A percentile compares a stretch with the other conserved stretches of the same genome.
Evolutionary conservation across 1,140 invertebrate species (phyloP).

Genomic region (Dysdera silvatica): DNA sequence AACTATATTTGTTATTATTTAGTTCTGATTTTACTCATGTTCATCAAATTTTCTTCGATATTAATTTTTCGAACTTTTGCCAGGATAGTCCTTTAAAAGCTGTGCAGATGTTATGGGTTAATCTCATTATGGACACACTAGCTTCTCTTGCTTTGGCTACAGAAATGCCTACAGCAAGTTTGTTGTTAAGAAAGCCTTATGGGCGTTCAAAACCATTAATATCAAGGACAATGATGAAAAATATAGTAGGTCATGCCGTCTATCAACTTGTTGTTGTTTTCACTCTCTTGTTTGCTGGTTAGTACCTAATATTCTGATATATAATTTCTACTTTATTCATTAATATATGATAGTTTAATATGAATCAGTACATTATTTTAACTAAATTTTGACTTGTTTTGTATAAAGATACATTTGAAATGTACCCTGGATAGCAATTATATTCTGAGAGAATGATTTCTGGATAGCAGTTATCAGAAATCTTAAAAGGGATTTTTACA

Average conservation of each 20-base stretch:
- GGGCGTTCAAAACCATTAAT: slow-evolving; percentile 97
- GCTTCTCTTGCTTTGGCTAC: slow-evolving; percentile 97
- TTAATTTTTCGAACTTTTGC: slow-evolving; percentile 22
- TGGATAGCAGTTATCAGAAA: too few species aligned
- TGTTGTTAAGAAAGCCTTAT: slow-evolving; percentile 91
- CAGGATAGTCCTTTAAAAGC: slow-evolving; percentile 63
- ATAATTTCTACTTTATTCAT: slow-evolving; percentile 31
- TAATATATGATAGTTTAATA: not conserved
- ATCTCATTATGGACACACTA: slow-evolving; percentile 99
- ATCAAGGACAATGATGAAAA: slow-evolving; percentile 98
- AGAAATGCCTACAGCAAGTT: slow-evolving; percentile 91
- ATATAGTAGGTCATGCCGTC: slow-evolving; percentile 93
- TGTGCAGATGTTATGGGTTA: slow-evolving; percentile 99
- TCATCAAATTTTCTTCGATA: too few species aligned
- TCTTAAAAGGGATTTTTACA: too few species aligned
- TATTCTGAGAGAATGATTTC: too few species aligned
- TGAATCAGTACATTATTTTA: too few species aligned
- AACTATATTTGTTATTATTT: too few species aligned
- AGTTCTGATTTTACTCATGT: too few species aligned
- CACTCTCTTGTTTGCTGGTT: slow-evolving; percentile 83
- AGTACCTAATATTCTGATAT: slow-evolving; percentile 38
- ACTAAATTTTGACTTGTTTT: too few species aligned
- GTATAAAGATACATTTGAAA: too few species aligned
- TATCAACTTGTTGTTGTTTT: slow-evolving; percentile 96
- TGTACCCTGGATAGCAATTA: too few species aligned